These are phyloP conservation scores for Chaetodon trifasciatus DNA, from an alignment of 2,797 vertebrate genomes.

Conservation along the genomic window DNA sequence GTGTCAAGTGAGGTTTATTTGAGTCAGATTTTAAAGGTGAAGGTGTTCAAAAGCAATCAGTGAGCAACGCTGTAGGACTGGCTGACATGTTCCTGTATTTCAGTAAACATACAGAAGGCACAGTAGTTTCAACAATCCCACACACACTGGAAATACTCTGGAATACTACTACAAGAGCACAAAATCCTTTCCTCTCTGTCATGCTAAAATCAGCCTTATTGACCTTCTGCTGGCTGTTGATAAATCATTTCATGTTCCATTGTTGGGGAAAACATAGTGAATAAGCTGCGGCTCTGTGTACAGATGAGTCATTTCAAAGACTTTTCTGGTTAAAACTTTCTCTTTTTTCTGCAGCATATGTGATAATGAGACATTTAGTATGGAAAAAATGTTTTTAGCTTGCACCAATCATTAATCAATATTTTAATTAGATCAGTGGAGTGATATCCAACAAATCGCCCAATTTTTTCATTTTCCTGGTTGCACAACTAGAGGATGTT, in stretches of 20 bases:
- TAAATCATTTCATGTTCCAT: slow-evolving; percentile 12
- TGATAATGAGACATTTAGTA: neutral
- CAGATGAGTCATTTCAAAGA: slow-evolving; percentile 18
- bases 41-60: too few species aligned
- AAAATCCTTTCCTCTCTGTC: neutral
- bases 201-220: slow-evolving; percentile 12
- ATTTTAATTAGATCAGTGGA: neutral
- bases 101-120: neutral
- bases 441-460: slow-evolving; percentile 12
- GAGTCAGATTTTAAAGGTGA: neutral
- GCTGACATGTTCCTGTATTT: neutral
- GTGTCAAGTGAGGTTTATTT: neutral
- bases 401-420: neutral
- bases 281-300: neutral
- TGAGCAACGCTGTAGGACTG: neutral
- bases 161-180: neutral
- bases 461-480: neutral
- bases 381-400: neutral
- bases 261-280: neutral
- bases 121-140: neutral
- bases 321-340: slow-evolving; percentile 1
- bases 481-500: neutral
- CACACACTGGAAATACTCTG: neutral
- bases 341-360: neutral
- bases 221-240: neutral